Percentiles rank a stretch among this genome's conserved stretches.
Conservation (phyloP, 2,888 invertebrate genomes). For the Phengaris arion region DNA sequence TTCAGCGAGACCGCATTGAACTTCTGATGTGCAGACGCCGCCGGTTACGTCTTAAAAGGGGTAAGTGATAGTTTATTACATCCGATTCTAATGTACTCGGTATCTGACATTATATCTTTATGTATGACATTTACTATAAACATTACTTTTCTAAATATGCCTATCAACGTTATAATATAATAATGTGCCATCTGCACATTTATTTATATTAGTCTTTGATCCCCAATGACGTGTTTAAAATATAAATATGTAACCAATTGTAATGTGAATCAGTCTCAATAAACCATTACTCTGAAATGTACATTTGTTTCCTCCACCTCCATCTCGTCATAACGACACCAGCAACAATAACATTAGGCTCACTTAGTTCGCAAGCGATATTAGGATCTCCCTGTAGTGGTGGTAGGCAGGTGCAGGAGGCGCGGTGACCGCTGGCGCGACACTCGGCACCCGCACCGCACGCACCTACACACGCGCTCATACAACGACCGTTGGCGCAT, state of each 20-base stretch:
- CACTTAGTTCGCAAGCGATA: constrained; percentile 83
- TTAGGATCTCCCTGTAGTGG: constrained; percentile 90
- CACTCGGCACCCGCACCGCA: constrained; percentile 91
- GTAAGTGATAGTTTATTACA: neutral
- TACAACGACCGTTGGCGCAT: constrained; percentile 85
- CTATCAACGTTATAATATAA: neutral
- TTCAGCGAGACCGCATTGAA: constrained; percentile 86
- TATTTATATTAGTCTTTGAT: no score
- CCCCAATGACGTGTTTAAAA: no score
- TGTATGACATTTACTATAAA: no score
- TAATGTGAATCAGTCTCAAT: no score
- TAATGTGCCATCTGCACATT: no score
- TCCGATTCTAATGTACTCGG: neutral
- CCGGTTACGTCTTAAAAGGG: constrained; percentile 60
- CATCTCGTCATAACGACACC: no score
- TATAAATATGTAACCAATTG: no score
- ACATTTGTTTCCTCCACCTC: no score
- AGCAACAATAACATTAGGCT: constrained; percentile 33
- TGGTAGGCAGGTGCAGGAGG: constrained; percentile 86
- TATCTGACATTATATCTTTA: no score
- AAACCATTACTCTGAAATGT: no score
- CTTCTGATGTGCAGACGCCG: constrained; percentile 85
- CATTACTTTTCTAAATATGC: no score
- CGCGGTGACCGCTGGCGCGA: constrained; percentile 85
- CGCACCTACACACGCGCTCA: constrained; percentile 86